Base-by-base conservation (phyloP, 2,113 vertebrate species). In the Gasterosteus nipponicus region DNA sequence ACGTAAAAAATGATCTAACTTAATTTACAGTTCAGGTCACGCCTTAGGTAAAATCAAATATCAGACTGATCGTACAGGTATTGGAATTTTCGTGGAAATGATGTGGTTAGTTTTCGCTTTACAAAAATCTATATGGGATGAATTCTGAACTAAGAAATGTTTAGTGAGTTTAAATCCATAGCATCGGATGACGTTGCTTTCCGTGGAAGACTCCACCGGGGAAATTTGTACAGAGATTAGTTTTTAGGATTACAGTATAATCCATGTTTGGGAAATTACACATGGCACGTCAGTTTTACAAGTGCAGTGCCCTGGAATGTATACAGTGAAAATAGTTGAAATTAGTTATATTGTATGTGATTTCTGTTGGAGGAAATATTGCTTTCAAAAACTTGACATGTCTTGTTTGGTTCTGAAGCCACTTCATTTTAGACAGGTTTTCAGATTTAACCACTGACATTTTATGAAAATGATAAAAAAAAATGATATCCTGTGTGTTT, bases 401-500 rank as follows among this genome's bases (percentile, higher is more conserved):
- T 56, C 7, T 4, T 11, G 1, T 64, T 71, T 16, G 22, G 5
- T 14, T 63, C 10, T 15, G 8, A 14, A 64, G 3, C 10, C 47
- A 6, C 41, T 19, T 77, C 29, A 2, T 61, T 68, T 75, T 8
- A 58, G n/a, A 18, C 47, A 76, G 61, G 38, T 66, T 68, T 74
- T 82, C n/a, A 56, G 22, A 2, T 19, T 83, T 77, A n/a, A 69
- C 57, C 62, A 56, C 56, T 88, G 65, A 66, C 81, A 82, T 83
- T 86, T 92, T 33, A 76, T 56, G 39, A 66, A 89, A 85, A 87
- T 94, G 82, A 26, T 26, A 1, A 26, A 26, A 26, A 26, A 66
- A 89, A 85, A 87, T 94, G 83, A 92, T 79, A 89, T 89, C 92
- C 86, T 92, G 89, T 77, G 69, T 65, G 61, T 77, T 83, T 91